Evolutionary conservation across 2,797 vertebrate species (phyloP).

Genomic region (Tokudaia muenninki): DNA sequence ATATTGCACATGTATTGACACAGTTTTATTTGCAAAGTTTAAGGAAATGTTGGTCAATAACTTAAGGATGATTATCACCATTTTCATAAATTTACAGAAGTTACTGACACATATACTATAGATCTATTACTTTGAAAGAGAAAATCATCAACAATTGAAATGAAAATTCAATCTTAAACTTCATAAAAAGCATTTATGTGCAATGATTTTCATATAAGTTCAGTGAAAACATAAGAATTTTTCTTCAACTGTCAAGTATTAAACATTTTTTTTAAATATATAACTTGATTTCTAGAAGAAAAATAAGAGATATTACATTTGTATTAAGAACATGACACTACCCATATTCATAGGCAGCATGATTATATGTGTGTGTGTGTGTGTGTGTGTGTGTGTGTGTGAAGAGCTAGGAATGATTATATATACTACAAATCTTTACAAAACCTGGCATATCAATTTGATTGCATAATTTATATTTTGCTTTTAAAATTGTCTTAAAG

Average conservation of each 20-base stretch:
- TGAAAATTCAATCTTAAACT: not conserved
- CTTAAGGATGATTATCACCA: not conserved
- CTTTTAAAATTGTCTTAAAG: not conserved
- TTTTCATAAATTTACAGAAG: not conserved
- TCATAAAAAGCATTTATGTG: not conserved
- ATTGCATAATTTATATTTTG: not conserved
- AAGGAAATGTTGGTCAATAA: not conserved
- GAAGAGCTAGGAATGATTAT: not conserved
- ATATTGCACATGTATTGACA: not conserved
- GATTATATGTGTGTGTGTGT: not conserved
- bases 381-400: too few species aligned
- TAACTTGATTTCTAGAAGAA: not conserved
- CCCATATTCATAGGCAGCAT: not conserved
- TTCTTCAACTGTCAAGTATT: not conserved
- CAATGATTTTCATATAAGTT: not conserved
- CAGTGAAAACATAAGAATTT: not conserved
- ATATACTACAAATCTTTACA: not conserved
- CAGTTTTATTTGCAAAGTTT: not conserved
- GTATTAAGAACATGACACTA: not conserved
- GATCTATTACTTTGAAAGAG: not conserved
- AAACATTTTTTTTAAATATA: not conserved
- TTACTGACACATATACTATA: too few species aligned
- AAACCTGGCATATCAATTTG: not conserved
- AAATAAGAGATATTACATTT: not conserved
- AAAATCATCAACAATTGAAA: not conserved